Percentiles rank a stretch among this genome's conserved stretches.
These are phyloP conservation scores for Drosophila longiperda DNA, from an alignment of 2,888 invertebrate genomes.

Conservation along the genomic window DNA sequence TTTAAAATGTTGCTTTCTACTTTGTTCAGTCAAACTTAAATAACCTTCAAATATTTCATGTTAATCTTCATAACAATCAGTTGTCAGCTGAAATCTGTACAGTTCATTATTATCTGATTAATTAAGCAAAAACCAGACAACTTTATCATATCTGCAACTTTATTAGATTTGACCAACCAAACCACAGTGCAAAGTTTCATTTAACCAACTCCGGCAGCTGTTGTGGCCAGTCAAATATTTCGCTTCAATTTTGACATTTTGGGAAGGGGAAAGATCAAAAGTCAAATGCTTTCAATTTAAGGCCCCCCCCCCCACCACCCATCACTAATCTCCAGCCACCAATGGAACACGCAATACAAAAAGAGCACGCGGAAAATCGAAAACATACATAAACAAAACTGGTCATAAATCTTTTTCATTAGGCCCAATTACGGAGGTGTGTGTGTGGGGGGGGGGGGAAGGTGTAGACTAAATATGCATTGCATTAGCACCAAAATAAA, in stretches of 20 bases:
- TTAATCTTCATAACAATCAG: conserved; percentile 11
- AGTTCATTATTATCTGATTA: conserved; percentile 39
- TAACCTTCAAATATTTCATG: conserved; percentile 4
- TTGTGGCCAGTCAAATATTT: conserved; percentile 37
- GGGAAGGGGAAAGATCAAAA: conserved; percentile 52
- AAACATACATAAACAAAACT: conserved; percentile 42
- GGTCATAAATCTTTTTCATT: conserved; percentile 67
- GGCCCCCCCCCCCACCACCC: no score
- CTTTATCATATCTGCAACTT: neutral
- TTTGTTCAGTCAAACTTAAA: neutral
- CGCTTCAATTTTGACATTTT: conserved; percentile 52
- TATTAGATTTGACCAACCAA: conserved; percentile 9
- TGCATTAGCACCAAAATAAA: conserved; percentile 54
- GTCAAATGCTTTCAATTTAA: conserved; percentile 53
- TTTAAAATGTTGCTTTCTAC: neutral
- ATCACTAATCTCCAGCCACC: neutral
- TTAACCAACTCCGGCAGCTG: conserved; percentile 3
- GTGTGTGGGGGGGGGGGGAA: neutral
- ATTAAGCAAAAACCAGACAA: conserved; percentile 22
- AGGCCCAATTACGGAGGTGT: conserved; percentile 52
- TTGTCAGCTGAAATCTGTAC: conserved; percentile 15
- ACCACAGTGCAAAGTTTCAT: conserved; percentile 13
- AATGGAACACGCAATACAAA: conserved; percentile 9
- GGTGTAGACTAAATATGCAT: conserved; percentile 18
- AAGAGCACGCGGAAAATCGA: conserved; percentile 4